Evolutionary conservation across 2,113 vertebrate species (phyloP).

Genomic region (Lepisosteus osseus): DNA sequence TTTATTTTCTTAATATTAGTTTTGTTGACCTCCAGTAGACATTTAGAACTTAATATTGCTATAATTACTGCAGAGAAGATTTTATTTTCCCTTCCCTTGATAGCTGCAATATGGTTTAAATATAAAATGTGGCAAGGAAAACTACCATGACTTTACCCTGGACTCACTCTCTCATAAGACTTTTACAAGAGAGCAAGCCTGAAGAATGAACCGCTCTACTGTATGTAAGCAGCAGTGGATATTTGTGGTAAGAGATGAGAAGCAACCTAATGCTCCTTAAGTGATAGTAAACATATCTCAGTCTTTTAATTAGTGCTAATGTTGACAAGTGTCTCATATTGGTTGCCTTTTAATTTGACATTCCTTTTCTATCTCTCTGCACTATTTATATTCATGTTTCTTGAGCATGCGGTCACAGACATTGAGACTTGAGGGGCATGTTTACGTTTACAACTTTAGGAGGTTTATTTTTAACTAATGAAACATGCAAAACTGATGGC

Average conservation of each 20-base stretch:
- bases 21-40: too few relatives aligned
- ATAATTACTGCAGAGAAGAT: too few relatives aligned
- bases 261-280: background rate
- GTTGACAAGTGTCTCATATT: slow-evolving; percentile 2
- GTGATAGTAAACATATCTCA: slow-evolving; percentile 12
- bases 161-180: background rate
- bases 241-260: slow-evolving; percentile 4
- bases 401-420: background rate
- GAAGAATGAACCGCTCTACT: background rate
- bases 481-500: background rate
- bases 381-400: background rate
- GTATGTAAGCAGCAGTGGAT: background rate
- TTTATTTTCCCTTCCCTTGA: too few relatives aligned
- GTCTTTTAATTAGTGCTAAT: slow-evolving; percentile 13
- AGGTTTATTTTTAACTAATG: slow-evolving; percentile 13
- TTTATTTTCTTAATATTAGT: too few relatives aligned
- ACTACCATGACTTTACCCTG: background rate
- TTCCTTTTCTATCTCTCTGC: background rate
- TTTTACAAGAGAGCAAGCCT: background rate
- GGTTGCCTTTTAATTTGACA: background rate
- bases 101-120: too few relatives aligned
- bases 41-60: too few relatives aligned
- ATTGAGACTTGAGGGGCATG: background rate
- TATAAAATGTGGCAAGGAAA: too few relatives aligned
- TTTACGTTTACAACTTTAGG: background rate